Percentiles rank a stretch among this genome's conserved stretches.
Conservation (phyloP, 2,797 vertebrate species). For the Microchirus variegatus region DNA sequence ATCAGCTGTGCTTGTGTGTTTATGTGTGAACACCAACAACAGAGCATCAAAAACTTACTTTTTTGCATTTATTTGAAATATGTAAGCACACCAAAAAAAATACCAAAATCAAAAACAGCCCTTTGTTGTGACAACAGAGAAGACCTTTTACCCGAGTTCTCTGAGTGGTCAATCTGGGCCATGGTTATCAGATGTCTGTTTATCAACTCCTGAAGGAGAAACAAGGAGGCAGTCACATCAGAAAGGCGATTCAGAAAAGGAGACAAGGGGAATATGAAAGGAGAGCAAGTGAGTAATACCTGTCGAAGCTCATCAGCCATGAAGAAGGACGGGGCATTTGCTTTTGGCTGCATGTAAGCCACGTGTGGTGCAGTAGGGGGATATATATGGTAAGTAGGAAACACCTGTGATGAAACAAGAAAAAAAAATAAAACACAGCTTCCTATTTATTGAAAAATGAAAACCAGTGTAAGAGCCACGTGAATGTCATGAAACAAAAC, state of each 20-base stretch:
- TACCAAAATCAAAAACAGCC: not conserved
- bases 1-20: no score
- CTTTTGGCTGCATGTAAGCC: constrained; percentile 99
- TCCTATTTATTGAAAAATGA: constrained; percentile 69
- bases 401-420: constrained; percentile 86
- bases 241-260: constrained; percentile 1
- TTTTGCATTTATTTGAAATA: not conserved
- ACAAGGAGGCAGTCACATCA: constrained; percentile 22
- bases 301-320: constrained; percentile 99
- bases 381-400: constrained; percentile 98
- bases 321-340: constrained; percentile 98
- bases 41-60: no score
- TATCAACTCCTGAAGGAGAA: constrained; percentile 90
- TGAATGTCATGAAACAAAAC: constrained; percentile 9
- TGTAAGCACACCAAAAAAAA: not conserved
- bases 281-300: constrained; percentile 73
- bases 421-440: constrained; percentile 34
- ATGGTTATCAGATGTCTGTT: constrained; percentile 99
- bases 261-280: not conserved
- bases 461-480: constrained; percentile 28
- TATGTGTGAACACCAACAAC: not conserved
- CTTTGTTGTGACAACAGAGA: constrained; percentile 8
- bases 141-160: constrained; percentile 90
- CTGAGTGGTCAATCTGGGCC: constrained; percentile 98
- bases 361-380: constrained; percentile 97